Evolutionary conservation across 2,113 vertebrate genomes (phyloP).

Genomic region (Gymnorhina tibicen): DNA sequence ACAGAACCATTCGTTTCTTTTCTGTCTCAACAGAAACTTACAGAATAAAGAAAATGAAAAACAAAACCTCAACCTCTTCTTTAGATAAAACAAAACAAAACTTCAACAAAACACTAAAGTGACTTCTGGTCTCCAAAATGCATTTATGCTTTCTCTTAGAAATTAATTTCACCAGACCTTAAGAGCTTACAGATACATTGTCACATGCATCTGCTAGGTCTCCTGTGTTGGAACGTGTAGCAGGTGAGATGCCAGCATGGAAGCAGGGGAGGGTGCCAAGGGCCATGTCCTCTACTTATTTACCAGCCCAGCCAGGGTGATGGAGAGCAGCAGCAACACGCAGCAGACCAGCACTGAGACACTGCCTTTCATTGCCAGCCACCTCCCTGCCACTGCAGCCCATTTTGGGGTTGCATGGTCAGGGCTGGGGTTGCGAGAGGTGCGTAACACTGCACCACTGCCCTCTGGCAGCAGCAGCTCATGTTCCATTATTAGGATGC

Average conservation of each 20-base stretch:
- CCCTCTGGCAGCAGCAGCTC: neutral
- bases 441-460: accelerated
- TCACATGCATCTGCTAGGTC: neutral
- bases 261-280: neutral
- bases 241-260: neutral
- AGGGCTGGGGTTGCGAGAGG: accelerated
- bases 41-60: neutral
- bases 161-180: neutral
- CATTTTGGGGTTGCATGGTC: neutral
- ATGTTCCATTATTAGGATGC: accelerated
- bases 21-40: slow-evolving; percentile 18
- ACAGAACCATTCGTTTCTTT: neutral
- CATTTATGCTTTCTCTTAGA: neutral
- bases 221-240: neutral
- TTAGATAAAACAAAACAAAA: slow-evolving; percentile 21
- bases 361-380: neutral
- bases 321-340: neutral
- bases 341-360: neutral
- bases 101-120: neutral
- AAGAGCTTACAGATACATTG: neutral
- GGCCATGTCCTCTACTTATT: neutral
- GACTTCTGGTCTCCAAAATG: neutral
- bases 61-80: neutral
- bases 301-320: neutral
- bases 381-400: neutral